Base-by-base conservation (phyloP, 2,888 invertebrate genomes). In the Tipula lateralis region DNA sequence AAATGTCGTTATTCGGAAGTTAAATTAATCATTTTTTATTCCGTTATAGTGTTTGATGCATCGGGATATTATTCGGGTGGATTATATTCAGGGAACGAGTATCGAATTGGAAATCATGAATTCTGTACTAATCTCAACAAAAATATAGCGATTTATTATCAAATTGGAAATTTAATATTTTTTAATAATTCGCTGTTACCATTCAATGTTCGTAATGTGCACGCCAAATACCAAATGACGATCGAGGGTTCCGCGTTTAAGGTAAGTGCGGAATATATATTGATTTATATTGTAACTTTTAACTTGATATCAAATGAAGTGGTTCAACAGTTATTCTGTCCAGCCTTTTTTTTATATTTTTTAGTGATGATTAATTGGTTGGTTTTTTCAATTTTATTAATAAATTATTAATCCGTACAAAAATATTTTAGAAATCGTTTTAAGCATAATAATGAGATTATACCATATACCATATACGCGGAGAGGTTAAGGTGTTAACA, bases 81-180 rank as follows among this genome's bases (percentile, higher is more conserved):
- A 89, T 94, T 94, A 91, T 94, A 93, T 90, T 94, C 94, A 91
- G 94, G 94, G n/a, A 94, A 94, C 89, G 93, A 93, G 88, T 93
- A 93, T 89, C 94, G 94, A 93, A 92, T 93, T 4, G 94, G 94
- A 24, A 88, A 87, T 86, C 87, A 88, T 4, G 86, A 87, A 83
- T 85, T 87, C 13, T 88, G 88, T 80, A 87, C 87, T 3, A 84
- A 85, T 13, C 84, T 88, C 44, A 86, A 88, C 44, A 24, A 36
- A 36, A 44, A 44, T n/a, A 84, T 44, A 9, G 44, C 24, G 9
- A 9, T 84, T 50, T 84, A 36, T 30, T 83, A 44, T 30, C 44
- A 32, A 29, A 84, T 29, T 29, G 84, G 44, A 1, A 44, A 84
- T 44, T 16, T 44, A 9, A 84, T 44, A 50, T 44, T 50, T 50